Percentiles rank a stretch among this genome's conserved stretches.
Evolutionary conservation across 2,113 vertebrate genomes (phyloP).

Genomic region (Leuciscus idus): DNA sequence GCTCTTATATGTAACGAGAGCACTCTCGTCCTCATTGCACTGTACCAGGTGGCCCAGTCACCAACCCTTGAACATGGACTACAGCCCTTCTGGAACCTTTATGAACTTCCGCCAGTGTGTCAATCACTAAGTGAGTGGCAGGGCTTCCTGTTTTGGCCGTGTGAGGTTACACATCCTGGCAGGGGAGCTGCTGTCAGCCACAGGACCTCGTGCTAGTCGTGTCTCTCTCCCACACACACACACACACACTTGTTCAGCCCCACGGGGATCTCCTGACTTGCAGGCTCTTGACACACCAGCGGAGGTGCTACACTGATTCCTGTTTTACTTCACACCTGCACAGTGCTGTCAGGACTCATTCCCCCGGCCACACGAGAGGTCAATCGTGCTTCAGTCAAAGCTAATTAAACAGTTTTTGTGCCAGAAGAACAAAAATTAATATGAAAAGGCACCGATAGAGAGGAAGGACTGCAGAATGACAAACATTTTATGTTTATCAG

Average conservation of each 20-base stretch:
- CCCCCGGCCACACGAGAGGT: constrained; percentile 63
- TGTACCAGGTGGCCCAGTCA: constrained; percentile 69
- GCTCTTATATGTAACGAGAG: constrained; percentile 69
- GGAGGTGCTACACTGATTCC: constrained; percentile 81
- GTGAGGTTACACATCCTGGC: constrained; percentile 81
- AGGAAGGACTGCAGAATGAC: neutral
- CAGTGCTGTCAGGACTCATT: constrained; percentile 63
- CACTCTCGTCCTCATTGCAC: constrained; percentile 61
- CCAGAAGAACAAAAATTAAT: neutral
- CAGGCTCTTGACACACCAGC: constrained; percentile 77
- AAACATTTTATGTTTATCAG: neutral
- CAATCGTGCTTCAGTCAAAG: constrained; percentile 47
- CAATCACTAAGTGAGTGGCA: constrained; percentile 73
- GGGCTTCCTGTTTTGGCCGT: constrained; percentile 88
- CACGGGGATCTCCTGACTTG: constrained; percentile 79
- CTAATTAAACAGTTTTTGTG: constrained; percentile 17
- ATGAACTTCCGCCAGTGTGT: constrained; percentile 69
- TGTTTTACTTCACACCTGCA: constrained; percentile 76
- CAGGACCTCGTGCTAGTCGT: constrained; percentile 36
- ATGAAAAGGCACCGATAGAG: neutral
- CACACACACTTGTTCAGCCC: constrained; percentile 47
- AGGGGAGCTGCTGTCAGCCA: constrained; percentile 72
- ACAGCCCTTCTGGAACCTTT: constrained; percentile 58
- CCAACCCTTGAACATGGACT: constrained; percentile 59
- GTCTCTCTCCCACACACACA: constrained; percentile 34